Evolutionary conservation across 1,140 invertebrate genomes (phyloP).

Genomic region (Triops longicaudatus): DNA sequence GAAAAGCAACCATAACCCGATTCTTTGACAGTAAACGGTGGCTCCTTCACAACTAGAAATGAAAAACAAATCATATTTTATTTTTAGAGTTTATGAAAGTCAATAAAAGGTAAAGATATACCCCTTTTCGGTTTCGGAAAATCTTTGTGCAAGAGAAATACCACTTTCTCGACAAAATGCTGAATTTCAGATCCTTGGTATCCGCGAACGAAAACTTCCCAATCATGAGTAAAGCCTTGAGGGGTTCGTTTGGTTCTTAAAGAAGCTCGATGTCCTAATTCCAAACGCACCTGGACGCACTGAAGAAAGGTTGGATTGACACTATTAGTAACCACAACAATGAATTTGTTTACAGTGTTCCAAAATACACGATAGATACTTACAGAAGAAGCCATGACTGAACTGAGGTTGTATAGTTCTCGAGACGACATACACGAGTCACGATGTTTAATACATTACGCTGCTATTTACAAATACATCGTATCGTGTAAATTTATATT

Average conservation of each 20-base stretch:
- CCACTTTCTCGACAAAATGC: slow-evolving; percentile 88
- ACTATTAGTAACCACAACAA: neutral
- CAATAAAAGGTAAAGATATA: slow-evolving; percentile 37
- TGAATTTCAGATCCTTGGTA: slow-evolving; percentile 74
- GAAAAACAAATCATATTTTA: slow-evolving; percentile 33
- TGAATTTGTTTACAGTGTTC: neutral
- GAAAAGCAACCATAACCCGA: slow-evolving; percentile 90
- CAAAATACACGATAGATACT: neutral
- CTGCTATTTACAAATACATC: neutral
- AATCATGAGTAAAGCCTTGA: slow-evolving; percentile 92
- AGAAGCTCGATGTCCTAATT: slow-evolving; percentile 81
- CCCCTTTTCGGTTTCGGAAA: slow-evolving; percentile 83
- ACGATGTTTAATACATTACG: neutral
- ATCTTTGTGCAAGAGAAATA: slow-evolving; percentile 83
- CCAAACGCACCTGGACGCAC: slow-evolving; percentile 70
- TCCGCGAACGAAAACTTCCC: slow-evolving; percentile 91
- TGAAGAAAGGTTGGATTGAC: slow-evolving; percentile 31
- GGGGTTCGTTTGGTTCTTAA: slow-evolving; percentile 65
- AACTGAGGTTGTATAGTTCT: neutral
- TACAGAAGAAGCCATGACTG: slow-evolving; percentile 26
- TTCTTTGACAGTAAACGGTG: slow-evolving; percentile 83
- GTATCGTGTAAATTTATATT: neutral
- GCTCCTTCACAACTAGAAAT: slow-evolving; percentile 68
- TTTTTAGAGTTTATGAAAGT: neutral
- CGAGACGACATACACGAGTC: neutral